A percentile compares a stretch with the other conserved stretches of the same genome.
Conservation (phyloP, 1,140 invertebrate genomes). For the Pogonomyrmex barbatus region DNA sequence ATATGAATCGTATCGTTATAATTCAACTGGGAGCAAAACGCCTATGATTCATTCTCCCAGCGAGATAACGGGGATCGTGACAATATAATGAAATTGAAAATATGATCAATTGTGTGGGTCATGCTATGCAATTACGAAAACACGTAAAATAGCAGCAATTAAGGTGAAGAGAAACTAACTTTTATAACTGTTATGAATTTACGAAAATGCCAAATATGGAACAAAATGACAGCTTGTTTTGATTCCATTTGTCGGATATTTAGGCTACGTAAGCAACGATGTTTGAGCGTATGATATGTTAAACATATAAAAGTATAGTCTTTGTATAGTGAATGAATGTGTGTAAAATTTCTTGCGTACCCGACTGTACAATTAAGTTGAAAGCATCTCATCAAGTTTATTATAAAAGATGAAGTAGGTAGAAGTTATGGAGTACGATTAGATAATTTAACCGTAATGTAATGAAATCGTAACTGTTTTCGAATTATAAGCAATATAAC, state of each 20-base stretch:
- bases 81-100: conserved; percentile 41
- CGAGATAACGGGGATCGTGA: conserved; percentile 41
- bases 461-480: conserved; percentile 6
- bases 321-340: background rate
- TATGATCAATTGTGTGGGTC: background rate
- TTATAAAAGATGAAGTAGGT: background rate
- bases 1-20: conserved; percentile 33
- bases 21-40: conserved; percentile 20
- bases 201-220: background rate
- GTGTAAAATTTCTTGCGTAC: background rate
- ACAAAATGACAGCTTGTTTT: background rate
- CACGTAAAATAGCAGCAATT: background rate
- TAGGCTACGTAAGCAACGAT: background rate
- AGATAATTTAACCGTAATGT: conserved; percentile 1
- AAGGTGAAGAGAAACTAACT: background rate
- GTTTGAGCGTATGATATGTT: background rate
- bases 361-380: background rate
- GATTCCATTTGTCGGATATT: background rate
- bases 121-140: conserved; percentile 29
- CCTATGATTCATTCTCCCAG: conserved; percentile 13
- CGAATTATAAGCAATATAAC: background rate
- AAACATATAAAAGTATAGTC: background rate
- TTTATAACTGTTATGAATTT: background rate
- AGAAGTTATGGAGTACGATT: background rate
- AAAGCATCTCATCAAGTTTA: background rate